Evolutionary conservation across 1,140 invertebrate species (phyloP).

Genomic region (Nebria ingens): DNA sequence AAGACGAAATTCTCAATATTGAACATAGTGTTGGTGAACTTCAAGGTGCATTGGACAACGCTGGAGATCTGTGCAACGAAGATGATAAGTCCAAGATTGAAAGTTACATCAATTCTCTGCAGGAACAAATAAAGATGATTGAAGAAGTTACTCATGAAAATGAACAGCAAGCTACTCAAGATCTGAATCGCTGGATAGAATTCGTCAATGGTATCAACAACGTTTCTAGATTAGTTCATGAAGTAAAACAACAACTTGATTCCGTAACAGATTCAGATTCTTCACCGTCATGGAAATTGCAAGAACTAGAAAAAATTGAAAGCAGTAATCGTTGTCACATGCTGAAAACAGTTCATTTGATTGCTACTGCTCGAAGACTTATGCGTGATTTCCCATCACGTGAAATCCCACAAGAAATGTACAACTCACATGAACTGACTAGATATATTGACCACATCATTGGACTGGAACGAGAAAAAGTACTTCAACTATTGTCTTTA

Average conservation of each 20-base stretch:
- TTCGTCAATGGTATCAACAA: constrained; percentile 49
- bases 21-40: constrained; percentile 38
- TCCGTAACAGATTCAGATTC: constrained; percentile 45
- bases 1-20: constrained; percentile 42
- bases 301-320: constrained; percentile 55
- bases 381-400: constrained; percentile 51
- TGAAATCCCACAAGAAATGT: constrained; percentile 54
- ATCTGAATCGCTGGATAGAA: constrained; percentile 56
- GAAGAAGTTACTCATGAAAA: constrained; percentile 49
- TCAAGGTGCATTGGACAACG: constrained; percentile 34
- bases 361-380: constrained; percentile 42
- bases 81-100: constrained; percentile 35
- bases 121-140: constrained; percentile 45
- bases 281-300: constrained; percentile 48
- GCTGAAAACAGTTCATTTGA: constrained; percentile 39
- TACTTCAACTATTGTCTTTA: constrained; percentile 58
- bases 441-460: constrained; percentile 57
- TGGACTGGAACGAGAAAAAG: constrained; percentile 56
- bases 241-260: constrained; percentile 43
- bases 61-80: constrained; percentile 40
- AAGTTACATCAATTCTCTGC: constrained; percentile 39
- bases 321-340: constrained; percentile 42
- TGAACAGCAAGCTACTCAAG: constrained; percentile 45
- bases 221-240: constrained; percentile 40
- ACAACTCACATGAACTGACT: constrained; percentile 49